phyloP scores from a whole-genome alignment of 1,140 invertebrate genomes.

The Penaeus chinensis region DNA sequence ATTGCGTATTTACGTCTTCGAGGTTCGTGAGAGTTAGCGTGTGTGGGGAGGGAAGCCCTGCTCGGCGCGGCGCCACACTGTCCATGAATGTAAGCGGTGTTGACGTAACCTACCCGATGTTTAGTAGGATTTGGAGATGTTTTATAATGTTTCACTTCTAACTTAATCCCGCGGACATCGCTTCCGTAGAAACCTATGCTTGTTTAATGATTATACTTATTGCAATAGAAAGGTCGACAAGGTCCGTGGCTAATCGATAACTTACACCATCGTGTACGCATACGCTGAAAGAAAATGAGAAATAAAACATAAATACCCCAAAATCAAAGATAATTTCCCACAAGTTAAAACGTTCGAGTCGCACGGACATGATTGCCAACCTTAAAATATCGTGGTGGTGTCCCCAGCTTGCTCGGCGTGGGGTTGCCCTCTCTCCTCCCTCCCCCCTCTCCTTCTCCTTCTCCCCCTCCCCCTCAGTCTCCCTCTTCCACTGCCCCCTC shows the following conservation, averaged over 20 bases:
- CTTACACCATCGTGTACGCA: too few relatives aligned
- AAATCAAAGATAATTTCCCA: constrained; percentile 38
- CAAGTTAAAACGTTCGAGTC: constrained; percentile 38
- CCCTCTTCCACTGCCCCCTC: constrained; percentile 2
- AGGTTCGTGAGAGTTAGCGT: constrained; percentile 18
- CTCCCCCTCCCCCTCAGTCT: background rate
- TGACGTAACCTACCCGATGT: constrained; percentile 32
- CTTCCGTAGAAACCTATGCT: background rate
- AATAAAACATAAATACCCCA: constrained; percentile 7
- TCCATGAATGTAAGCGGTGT: constrained; percentile 43
- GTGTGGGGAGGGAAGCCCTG: constrained; percentile 18
- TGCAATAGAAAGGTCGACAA: too few relatives aligned
- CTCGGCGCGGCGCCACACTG: constrained; percentile 37
- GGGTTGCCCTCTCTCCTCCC: background rate
- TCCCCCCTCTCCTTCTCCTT: background rate
- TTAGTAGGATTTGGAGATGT: background rate
- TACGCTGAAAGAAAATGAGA: background rate
- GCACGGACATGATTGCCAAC: constrained; percentile 38
- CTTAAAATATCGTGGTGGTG: constrained; percentile 40
- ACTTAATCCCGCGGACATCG: background rate
- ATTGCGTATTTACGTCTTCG: too few relatives aligned
- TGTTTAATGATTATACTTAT: too few relatives aligned
- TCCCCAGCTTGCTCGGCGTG: constrained; percentile 20
- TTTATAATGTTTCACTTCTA: constrained; percentile 29
- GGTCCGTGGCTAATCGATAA: too few relatives aligned